Base-by-base conservation (phyloP, 2,113 vertebrate genomes). In the Panthera tigris region DNA sequence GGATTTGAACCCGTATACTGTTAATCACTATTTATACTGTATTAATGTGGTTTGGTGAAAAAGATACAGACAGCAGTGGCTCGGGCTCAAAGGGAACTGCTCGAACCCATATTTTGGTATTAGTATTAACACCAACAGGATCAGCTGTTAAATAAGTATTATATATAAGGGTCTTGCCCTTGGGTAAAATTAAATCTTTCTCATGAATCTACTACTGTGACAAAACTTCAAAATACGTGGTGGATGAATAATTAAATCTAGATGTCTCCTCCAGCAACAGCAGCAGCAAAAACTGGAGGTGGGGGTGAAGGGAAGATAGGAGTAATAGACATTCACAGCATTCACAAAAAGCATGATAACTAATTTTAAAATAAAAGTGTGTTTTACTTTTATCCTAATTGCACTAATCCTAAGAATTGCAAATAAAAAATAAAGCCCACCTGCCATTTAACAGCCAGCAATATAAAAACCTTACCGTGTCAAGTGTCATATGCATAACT, bases 231-330 rank as follows among this genome's bases (percentile, higher is more conserved):
- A 96, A 98, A 97, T 97, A 93, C n/a, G 48, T 45, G 88, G n/a
- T 76, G 50, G 69, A 94, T 98, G 12, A 97, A 95, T 98, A 98
- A 98, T 97, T 98, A 97, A 98, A 98, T 98, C 87, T 95, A 98
- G 95, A 95, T 97, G 95, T 97, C 66, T 95, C 95, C 97, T 97
- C 66, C 7, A 5, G 89, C 95, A 95, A 92, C 88, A 95, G 83
- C 39, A 98, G 91, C 39, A n/a, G 63, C 65, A 97, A 92, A 96
- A 82, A 5, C 50, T 91, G 15, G 52, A 93, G 39, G 21, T 25
- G 23, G 48, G 3, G 12, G 9, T 39, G 27, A 39, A 83, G 7
- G 48, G 61, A 27, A 82, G 41, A 82, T 7, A 33, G 66, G 82
- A 39, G 45, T 33, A 41, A 96, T 78, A 85, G 63, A 66, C 31